Evolutionary conservation across 1,140 invertebrate genomes (phyloP), one percentile per base, ranked within the genome.

Genomic region (Panulirus ornatus): DNA sequence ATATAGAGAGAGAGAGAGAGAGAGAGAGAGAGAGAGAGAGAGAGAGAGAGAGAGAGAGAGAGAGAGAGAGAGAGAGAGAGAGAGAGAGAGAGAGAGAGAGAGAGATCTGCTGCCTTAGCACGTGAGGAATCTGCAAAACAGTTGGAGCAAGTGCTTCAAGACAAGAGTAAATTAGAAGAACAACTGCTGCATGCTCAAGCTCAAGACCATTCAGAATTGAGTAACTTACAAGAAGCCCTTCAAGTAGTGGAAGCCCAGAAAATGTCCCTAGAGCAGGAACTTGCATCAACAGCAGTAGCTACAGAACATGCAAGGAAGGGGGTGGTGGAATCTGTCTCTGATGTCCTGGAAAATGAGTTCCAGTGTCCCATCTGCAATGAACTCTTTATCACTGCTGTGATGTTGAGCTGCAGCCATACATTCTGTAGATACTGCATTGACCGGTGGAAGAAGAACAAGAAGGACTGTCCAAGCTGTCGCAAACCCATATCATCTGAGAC

Each of bases 351-450:
- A 91, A 95, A 95, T 83, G 96, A 97, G 93, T 93, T 97, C 27
- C 96, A 96, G 84, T 98, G 97, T 93, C 95, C 95, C 83, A 96
- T 98, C 89, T 98, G 97, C 93, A 96, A 95, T 76, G 97, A 97
- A 94, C 93, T 97, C 0, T 96, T 97, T 93, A 94, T 97, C 0
- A 94, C 94, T 51, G 94, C 97, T 0, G 96, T 95, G 19, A 96
- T 96, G 0, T 93, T 97, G 8, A 96, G 95, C 93, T 98, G 97
- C 93, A 95, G 95, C 0, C 97, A 98, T 92, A 96, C 96, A 0
- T 97, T 97, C 93, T 98, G 97, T 93, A 94, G 95, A 42, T 94
- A 95, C 91, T 97, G 97, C 93, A 97, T 98, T 47, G 93, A 94
- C 0, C 93, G 94, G 75, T 98, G 97, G 97, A 95, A 95, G 91